Evolutionary conservation across 1,140 invertebrate species (phyloP).

Genomic region (Heliothis subflexa): DNA sequence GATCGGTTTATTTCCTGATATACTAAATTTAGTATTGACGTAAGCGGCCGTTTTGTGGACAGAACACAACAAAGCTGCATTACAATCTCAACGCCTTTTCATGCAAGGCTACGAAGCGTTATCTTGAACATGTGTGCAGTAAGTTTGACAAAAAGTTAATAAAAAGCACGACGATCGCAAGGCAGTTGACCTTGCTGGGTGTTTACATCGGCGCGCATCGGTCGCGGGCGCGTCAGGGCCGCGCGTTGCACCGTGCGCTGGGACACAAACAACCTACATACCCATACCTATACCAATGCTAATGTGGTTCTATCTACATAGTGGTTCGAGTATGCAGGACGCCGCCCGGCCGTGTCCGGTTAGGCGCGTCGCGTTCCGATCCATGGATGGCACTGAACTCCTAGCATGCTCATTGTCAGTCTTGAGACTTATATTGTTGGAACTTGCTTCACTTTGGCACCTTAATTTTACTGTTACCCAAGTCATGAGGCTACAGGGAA

Average conservation of each 20-base stretch:
- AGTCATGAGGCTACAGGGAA: not conserved
- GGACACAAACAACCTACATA: constrained; percentile 82
- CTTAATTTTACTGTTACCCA: not conserved
- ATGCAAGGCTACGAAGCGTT: constrained; percentile 35
- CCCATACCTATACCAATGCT: constrained; percentile 61
- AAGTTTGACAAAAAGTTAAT: constrained; percentile 36
- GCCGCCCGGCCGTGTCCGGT: constrained; percentile 73
- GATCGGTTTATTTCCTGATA: too few relatives aligned
- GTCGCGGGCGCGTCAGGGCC: constrained; percentile 78
- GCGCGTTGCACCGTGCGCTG: constrained; percentile 72
- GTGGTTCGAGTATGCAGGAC: constrained; percentile 77
- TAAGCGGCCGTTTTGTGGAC: not conserved
- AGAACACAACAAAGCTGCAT: not conserved
- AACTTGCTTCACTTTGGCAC: constrained; percentile 14
- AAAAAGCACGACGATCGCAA: constrained; percentile 57
- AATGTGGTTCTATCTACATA: constrained; percentile 66
- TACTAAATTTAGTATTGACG: too few relatives aligned
- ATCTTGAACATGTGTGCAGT: constrained; percentile 40
- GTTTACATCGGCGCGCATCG: constrained; percentile 77
- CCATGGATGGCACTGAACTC: constrained; percentile 72
- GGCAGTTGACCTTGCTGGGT: constrained; percentile 80
- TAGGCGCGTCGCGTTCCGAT: constrained; percentile 70
- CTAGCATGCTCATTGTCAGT: constrained; percentile 56
- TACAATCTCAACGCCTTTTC: constrained; percentile 24
- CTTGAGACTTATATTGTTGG: constrained; percentile 25